phyloP scores from a whole-genome alignment of 2,888 invertebrate genomes.

The Nipponacmea schrenckii region DNA sequence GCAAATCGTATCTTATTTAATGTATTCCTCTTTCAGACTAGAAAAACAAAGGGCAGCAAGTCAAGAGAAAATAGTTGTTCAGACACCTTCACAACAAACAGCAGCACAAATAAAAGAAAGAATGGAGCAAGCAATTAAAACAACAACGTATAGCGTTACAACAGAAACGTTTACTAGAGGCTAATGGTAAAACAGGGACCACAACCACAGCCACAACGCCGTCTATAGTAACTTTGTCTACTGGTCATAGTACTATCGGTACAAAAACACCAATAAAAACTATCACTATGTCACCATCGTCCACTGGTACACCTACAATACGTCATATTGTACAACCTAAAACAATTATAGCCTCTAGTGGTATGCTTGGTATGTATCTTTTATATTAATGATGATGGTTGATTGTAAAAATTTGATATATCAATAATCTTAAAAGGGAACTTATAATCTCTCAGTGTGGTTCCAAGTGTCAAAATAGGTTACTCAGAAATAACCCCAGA shows the following conservation, averaged over 20 bases:
- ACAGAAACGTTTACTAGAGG: slow-evolving; percentile 76
- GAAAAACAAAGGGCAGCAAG: slow-evolving; percentile 66
- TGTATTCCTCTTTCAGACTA: slow-evolving; percentile 41
- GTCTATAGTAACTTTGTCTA: slow-evolving; percentile 14
- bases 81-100: slow-evolving; percentile 47
- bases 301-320: slow-evolving; percentile 39
- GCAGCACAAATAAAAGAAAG: slow-evolving; percentile 76
- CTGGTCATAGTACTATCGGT: slow-evolving; percentile 27
- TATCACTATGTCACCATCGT: slow-evolving; percentile 37
- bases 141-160: slow-evolving; percentile 89
- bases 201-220: slow-evolving; percentile 11
- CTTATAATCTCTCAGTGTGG: too few species aligned
- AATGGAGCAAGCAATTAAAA: slow-evolving; percentile 89
- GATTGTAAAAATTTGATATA: background rate
- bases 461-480: too few species aligned
- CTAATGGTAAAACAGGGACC: slow-evolving; percentile 36
- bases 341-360: slow-evolving; percentile 42
- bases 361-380: slow-evolving; percentile 19
- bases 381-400: background rate
- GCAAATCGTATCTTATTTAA: too few species aligned
- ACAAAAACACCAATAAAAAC: slow-evolving; percentile 42
- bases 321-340: slow-evolving; percentile 57
- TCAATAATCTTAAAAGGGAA: background rate
- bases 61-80: slow-evolving; percentile 64
- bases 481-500: too few species aligned